Evolutionary conservation across 1,140 invertebrate genomes (phyloP).

Genomic region (Euwallacea similis): DNA sequence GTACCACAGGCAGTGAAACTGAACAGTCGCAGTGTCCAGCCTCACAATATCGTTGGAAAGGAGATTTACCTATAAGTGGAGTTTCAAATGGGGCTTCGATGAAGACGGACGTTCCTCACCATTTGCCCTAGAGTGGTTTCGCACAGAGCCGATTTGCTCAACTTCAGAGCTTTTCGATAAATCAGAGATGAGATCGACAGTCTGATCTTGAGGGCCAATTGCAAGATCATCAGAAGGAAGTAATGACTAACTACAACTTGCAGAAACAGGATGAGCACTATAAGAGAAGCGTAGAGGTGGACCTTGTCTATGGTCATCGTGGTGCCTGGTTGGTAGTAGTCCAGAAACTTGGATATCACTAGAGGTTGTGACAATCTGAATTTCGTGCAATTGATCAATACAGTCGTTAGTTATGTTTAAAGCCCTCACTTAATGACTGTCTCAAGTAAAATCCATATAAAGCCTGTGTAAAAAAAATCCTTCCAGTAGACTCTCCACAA

Average conservation of each 20-base stretch:
- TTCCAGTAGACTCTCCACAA: constrained; percentile 36
- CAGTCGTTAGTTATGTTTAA: not conserved
- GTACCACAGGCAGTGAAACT: constrained; percentile 68
- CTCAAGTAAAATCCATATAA: constrained; percentile 36
- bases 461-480: constrained; percentile 34
- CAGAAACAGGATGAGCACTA: constrained; percentile 67
- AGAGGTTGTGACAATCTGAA: constrained; percentile 27
- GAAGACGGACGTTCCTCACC: constrained; percentile 61
- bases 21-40: constrained; percentile 67
- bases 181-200: constrained; percentile 77
- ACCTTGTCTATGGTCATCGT: constrained; percentile 55
- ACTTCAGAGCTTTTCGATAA: constrained; percentile 72
- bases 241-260: constrained; percentile 74
- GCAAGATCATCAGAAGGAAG: constrained; percentile 70
- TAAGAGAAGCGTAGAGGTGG: constrained; percentile 67
- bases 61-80: constrained; percentile 66
- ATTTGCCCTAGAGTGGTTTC: constrained; percentile 80
- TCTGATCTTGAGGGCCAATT: constrained; percentile 78
- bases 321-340: constrained; percentile 28
- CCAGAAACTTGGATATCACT: constrained; percentile 29
- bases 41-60: constrained; percentile 79
- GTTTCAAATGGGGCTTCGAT: not conserved
- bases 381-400: not conserved
- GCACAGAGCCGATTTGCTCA: constrained; percentile 65
- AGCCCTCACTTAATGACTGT: constrained; percentile 48